A percentile compares a stretch with the other conserved stretches of the same genome.
phyloP scores from a whole-genome alignment of 2,113 vertebrate species.

The Silurus glanis region DNA sequence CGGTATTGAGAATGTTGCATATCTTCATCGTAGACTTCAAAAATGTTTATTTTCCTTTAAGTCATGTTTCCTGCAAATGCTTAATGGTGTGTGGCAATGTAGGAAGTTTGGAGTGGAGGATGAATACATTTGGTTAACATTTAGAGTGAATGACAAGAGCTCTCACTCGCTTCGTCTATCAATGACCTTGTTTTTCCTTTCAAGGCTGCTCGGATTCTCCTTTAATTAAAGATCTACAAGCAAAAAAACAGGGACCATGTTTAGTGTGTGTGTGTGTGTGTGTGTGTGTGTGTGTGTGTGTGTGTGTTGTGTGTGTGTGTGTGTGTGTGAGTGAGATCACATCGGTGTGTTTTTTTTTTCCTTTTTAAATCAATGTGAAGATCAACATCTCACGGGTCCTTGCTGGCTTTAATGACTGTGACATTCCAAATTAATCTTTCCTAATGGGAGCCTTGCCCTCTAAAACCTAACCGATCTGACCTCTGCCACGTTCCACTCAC shows the following conservation, averaged over 20 bases:
- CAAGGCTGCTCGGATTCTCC: slow-evolving; percentile 1
- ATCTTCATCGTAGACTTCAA: slow-evolving; percentile 6
- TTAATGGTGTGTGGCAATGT: not conserved
- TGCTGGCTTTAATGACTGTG: slow-evolving; percentile 42
- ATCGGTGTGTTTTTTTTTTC: not conserved
- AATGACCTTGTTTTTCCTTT: slow-evolving; percentile 8
- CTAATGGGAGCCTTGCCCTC: slow-evolving; percentile 51
- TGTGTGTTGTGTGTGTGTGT: not conserved
- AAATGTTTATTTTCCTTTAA: slow-evolving; percentile 5
- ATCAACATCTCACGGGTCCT: slow-evolving; percentile 6
- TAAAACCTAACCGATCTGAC: slow-evolving; percentile 48
- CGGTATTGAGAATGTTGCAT: not conserved
- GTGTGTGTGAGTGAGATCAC: slow-evolving; percentile 10
- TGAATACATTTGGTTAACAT: slow-evolving; percentile 21
- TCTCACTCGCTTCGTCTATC: not conserved
- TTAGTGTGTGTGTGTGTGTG: not conserved
- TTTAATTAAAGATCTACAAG: slow-evolving; percentile 18
- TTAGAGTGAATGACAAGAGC: not conserved
- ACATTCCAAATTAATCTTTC: slow-evolving; percentile 48
- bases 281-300: not conserved
- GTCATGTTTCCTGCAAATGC: slow-evolving; percentile 16
- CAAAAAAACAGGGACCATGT: not conserved
- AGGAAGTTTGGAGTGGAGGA: not conserved
- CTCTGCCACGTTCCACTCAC: slow-evolving; percentile 7
- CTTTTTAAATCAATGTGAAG: slow-evolving; percentile 16